Conservation (phyloP, 2,888 invertebrate genomes). For the Terebella lapidaria region DNA sequence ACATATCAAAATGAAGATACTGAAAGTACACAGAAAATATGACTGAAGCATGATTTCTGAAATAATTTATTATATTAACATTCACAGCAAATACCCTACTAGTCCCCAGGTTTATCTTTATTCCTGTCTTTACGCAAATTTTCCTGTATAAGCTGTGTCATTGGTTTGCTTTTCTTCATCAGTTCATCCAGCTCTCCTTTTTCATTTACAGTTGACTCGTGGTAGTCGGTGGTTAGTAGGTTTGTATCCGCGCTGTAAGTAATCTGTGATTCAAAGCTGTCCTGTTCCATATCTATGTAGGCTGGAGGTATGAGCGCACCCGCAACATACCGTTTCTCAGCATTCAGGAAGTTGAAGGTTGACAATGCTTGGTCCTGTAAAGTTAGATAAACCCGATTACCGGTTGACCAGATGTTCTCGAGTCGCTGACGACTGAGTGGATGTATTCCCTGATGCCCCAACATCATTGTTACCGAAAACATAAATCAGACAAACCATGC, state of each 20-base stretch:
- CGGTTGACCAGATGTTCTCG: background rate
- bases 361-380: conserved; percentile 71
- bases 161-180: no score
- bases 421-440: background rate
- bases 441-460: background rate
- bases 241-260: background rate
- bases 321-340: conserved; percentile 69
- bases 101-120: no score
- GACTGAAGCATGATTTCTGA: no score
- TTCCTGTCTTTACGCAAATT: no score
- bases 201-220: background rate
- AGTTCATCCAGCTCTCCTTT: no score
- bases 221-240: background rate
- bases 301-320: conserved; percentile 59
- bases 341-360: conserved; percentile 85
- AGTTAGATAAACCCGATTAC: background rate
- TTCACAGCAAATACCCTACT: no score
- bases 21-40: no score
- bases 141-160: no score
- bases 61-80: no score
- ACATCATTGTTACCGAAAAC: background rate
- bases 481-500: no score
- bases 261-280: background rate
- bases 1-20: no score
- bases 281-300: conserved; percentile 3